These are phyloP conservation scores for Pseudanteris insignis DNA, from an alignment of 2,888 invertebrate species.

Conservation along the genomic window DNA sequence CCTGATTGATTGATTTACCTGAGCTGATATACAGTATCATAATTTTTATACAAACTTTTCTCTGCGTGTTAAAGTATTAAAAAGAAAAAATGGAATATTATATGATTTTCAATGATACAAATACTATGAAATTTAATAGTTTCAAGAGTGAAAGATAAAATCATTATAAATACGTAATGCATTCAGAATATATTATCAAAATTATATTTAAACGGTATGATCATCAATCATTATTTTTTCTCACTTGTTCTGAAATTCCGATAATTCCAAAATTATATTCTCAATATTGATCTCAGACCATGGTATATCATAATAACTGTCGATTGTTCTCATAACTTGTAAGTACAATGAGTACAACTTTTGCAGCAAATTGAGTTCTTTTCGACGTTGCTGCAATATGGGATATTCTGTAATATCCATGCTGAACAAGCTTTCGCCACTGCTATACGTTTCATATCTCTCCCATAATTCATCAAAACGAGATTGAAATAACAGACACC, in stretches of 20 bases:
- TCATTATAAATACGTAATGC: background rate
- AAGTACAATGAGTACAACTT: constrained; percentile 83
- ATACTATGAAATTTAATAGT: too few species aligned
- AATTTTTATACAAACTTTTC: too few species aligned
- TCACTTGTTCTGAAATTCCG: constrained; percentile 80
- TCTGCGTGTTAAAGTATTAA: too few species aligned
- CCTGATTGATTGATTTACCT: too few species aligned
- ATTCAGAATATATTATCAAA: too few species aligned
- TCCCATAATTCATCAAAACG: constrained; percentile 86
- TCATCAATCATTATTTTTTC: too few species aligned
- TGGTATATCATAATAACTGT: constrained; percentile 84
- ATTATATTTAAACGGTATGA: too few species aligned
- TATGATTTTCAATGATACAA: too few species aligned
- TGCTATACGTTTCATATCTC: constrained; percentile 82
- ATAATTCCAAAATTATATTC: constrained; percentile 79
- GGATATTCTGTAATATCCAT: constrained; percentile 86
- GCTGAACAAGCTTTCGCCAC: constrained; percentile 86
- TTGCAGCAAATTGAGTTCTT: constrained; percentile 84
- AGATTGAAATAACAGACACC: constrained; percentile 79
- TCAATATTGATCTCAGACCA: constrained; percentile 88
- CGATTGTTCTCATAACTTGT: constrained; percentile 84
- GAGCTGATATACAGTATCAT: too few species aligned
- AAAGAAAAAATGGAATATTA: too few species aligned
- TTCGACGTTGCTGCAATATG: constrained; percentile 79
- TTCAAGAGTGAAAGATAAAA: too few species aligned